Evolutionary conservation across 2,888 invertebrate genomes (phyloP).

Genomic region (Hoplodrina blanda): DNA sequence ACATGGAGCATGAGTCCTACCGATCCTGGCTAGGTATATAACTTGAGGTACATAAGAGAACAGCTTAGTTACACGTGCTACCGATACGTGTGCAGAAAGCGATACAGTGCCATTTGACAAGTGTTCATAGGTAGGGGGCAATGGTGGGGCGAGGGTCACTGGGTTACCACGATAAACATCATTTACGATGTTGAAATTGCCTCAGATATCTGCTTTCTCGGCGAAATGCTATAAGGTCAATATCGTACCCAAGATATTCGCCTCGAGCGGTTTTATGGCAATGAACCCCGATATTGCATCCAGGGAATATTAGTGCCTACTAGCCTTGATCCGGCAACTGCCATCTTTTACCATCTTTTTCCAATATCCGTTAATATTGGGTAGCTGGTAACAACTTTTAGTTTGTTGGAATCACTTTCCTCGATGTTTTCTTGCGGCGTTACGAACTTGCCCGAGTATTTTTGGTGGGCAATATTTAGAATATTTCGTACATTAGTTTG

Average conservation of each 20-base stretch:
- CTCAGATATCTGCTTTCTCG: constrained; percentile 79
- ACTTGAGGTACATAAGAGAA: constrained; percentile 41
- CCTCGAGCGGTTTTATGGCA: constrained; percentile 84
- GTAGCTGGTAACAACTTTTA: constrained; percentile 75
- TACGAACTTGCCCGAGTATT: constrained; percentile 53
- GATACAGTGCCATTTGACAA: constrained; percentile 65
- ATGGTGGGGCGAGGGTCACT: constrained; percentile 68
- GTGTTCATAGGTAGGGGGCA: constrained; percentile 59
- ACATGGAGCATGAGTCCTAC: constrained; percentile 5
- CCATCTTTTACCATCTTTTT: constrained; percentile 84
- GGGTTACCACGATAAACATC: constrained; percentile 80
- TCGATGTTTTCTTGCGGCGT: constrained; percentile 67
- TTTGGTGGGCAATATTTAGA: constrained; percentile 58
- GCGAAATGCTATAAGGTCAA: constrained; percentile 81
- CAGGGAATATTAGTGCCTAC: constrained; percentile 83
- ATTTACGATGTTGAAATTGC: constrained; percentile 81
- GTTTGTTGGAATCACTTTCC: constrained; percentile 75
- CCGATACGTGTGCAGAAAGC: constrained; percentile 59
- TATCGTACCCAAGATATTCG: constrained; percentile 81
- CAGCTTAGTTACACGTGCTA: constrained; percentile 58
- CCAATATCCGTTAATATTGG: constrained; percentile 86
- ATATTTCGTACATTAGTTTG: constrained; percentile 64
- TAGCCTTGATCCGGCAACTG: constrained; percentile 81
- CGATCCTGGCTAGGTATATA: constrained; percentile 25
- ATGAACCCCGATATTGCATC: constrained; percentile 84